These are phyloP conservation scores for Phoeniculus purpureus DNA, from an alignment of 2,797 vertebrate species.

Conservation along the genomic window DNA sequence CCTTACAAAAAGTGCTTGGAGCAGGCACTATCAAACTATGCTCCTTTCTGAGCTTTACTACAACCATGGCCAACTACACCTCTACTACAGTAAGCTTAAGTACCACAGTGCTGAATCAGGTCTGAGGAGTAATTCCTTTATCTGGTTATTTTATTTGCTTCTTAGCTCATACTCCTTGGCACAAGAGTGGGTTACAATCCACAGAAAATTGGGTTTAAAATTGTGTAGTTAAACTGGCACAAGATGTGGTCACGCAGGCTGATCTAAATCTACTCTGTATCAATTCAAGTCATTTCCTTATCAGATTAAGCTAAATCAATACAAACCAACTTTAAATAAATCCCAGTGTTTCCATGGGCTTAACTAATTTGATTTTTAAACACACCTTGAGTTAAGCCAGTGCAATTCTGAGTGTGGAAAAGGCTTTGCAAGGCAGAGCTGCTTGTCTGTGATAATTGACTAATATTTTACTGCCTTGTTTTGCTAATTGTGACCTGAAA, in stretches of 20 bases:
- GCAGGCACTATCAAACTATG: constrained; percentile 25
- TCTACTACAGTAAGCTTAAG: neutral
- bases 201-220: neutral
- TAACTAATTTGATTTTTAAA: constrained; percentile 37
- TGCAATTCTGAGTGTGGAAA: neutral
- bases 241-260: neutral
- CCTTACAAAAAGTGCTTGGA: constrained; percentile 61
- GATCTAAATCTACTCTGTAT: neutral
- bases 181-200: neutral
- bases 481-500: neutral
- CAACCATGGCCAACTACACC: neutral
- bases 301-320: constrained; percentile 35
- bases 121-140: constrained; percentile 2
- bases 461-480: constrained; percentile 18
- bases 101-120: neutral
- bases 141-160: neutral
- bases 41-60: constrained; percentile 17
- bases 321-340: constrained; percentile 21
- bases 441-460: neutral
- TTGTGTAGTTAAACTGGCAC: neutral
- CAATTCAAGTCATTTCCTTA: constrained; percentile 32
- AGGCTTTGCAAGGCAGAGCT: neutral
- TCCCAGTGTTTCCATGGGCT: neutral
- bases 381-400: constrained; percentile 3
- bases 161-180: neutral